Evolutionary conservation across 2,888 invertebrate genomes (phyloP).

Genomic region (Pomacea canaliculata): DNA sequence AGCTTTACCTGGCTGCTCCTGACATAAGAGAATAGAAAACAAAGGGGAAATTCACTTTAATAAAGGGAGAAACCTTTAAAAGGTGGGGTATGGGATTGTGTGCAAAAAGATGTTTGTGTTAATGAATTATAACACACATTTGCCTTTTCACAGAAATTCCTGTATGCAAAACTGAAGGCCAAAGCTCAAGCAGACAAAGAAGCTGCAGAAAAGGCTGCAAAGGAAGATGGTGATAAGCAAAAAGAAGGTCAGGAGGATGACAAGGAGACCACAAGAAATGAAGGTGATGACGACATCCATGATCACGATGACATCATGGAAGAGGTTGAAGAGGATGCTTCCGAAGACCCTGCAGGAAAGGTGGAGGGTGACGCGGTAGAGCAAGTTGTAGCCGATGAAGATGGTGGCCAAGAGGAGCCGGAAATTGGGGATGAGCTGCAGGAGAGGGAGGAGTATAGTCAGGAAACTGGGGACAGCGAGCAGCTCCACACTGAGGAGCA

Average conservation of each 20-base stretch:
- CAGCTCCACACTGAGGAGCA: neutral
- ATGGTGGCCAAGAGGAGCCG: conserved; percentile 5
- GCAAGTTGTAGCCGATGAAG: conserved; percentile 1
- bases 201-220: conserved; percentile 3
- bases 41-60: too few relatives aligned
- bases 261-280: neutral
- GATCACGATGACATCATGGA: neutral
- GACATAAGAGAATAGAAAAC: too few relatives aligned
- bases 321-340: neutral
- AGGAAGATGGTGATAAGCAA: neutral
- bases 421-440: conserved; percentile 5
- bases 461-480: conserved; percentile 1
- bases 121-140: too few relatives aligned
- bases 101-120: too few relatives aligned
- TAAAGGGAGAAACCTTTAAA: too few relatives aligned
- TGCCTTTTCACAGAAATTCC: conserved; percentile 9
- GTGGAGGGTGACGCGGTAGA: neutral
- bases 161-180: conserved; percentile 18
- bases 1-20: too few relatives aligned
- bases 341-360: neutral
- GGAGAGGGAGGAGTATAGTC: conserved; percentile 11
- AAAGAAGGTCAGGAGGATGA: neutral
- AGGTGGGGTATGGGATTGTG: too few relatives aligned
- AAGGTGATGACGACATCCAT: neutral
- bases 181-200: conserved; percentile 18